phyloP scores from a whole-genome alignment of 2,797 vertebrate genomes.

The Pteropus rufus region DNA sequence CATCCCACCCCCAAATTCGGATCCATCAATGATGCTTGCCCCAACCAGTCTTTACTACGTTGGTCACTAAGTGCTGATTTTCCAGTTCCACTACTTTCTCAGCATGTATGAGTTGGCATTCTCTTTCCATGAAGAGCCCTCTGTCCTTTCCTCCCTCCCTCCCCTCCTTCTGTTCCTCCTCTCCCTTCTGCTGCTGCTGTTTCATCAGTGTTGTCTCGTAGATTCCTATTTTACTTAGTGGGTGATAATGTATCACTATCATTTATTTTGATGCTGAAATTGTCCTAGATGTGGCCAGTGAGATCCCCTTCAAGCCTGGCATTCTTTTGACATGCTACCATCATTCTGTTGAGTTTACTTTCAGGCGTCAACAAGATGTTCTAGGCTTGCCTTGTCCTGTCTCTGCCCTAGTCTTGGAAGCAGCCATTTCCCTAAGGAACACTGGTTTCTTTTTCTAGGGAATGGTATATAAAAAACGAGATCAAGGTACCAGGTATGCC shows the following conservation, averaged over 20 bases:
- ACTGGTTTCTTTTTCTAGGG: background rate
- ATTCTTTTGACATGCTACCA: background rate
- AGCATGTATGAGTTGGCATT: background rate
- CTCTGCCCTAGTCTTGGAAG: background rate
- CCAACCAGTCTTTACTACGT: background rate
- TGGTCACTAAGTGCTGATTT: background rate
- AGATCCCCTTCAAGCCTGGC: background rate
- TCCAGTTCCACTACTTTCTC: background rate
- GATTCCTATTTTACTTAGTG: background rate
- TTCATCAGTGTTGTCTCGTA: background rate
- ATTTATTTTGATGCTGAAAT: background rate
- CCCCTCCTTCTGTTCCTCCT: background rate
- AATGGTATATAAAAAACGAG: background rate
- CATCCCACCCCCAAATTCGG: background rate
- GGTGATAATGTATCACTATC: background rate
- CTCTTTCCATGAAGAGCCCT: background rate
- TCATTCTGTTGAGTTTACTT: background rate
- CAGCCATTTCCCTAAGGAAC: background rate
- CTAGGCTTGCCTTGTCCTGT: background rate
- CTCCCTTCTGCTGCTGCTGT: background rate
- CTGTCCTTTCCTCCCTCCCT: no score
- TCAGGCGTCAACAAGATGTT: background rate
- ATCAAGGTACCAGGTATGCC: background rate
- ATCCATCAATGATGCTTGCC: background rate
- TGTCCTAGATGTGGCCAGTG: background rate